Conservation (phyloP, 2,113 vertebrate genomes). For the Callopanchax toddi region DNA sequence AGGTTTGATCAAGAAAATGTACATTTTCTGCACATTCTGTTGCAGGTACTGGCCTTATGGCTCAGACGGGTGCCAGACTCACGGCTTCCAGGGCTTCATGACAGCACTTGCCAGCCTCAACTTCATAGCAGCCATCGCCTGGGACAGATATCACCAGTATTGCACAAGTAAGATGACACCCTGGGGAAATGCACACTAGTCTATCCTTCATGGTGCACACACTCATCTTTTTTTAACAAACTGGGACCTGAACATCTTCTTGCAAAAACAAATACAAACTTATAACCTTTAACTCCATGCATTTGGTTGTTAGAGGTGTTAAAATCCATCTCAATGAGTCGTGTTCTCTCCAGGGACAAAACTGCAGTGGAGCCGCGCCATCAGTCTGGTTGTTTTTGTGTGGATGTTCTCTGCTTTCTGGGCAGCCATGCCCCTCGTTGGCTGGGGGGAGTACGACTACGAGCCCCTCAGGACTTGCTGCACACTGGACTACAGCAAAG, state of each 20-base stretch:
- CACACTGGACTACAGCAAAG: conserved; percentile 91
- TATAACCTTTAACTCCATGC: too few species aligned
- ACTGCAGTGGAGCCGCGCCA: conserved; percentile 87
- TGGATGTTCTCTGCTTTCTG: conserved; percentile 93
- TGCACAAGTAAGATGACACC: conserved; percentile 85
- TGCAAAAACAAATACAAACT: too few species aligned
- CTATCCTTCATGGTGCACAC: neutral
- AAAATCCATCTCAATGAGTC: neutral
- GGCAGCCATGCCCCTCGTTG: conserved; percentile 91
- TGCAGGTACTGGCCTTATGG: conserved; percentile 93
- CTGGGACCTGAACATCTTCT: too few species aligned
- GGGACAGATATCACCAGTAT: conserved; percentile 93
- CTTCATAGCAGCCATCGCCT: conserved; percentile 88
- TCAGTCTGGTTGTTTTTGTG: conserved; percentile 81
- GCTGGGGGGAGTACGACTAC: conserved; percentile 94
- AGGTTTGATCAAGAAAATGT: neutral
- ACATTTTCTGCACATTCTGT: neutral
- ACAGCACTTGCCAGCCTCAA: conserved; percentile 90
- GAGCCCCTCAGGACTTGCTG: conserved; percentile 96
- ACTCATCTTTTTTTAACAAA: neutral
- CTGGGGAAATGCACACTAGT: neutral
- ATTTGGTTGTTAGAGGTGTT: neutral
- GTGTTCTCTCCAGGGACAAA: conserved; percentile 80
- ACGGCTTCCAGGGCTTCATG: conserved; percentile 94
- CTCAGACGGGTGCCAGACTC: conserved; percentile 89